phyloP scores from a whole-genome alignment of 53 echinoderm and acorn worm genomes.

The Pentamera pediparva region DNA sequence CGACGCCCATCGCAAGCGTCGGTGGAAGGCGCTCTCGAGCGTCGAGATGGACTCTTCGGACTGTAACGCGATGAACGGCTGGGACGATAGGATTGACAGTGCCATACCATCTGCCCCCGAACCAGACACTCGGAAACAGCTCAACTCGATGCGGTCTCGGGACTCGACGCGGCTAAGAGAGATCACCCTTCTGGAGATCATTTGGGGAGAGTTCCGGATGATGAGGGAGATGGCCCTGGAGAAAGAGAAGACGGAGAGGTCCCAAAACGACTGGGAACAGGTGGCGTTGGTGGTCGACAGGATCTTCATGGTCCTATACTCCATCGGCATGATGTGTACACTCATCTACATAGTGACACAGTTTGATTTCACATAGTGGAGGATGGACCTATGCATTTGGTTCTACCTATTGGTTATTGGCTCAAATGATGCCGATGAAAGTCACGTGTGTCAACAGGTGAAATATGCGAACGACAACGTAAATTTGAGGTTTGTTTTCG shows the following conservation, averaged over 20 bases:
- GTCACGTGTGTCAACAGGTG: too few relatives aligned
- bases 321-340: constrained; percentile 82
- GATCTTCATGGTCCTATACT: constrained; percentile 80
- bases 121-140: constrained; percentile 33
- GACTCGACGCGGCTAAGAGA: constrained; percentile 55
- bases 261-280: constrained; percentile 87
- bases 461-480: too few relatives aligned
- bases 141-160: constrained; percentile 7
- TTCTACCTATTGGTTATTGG: too few relatives aligned
- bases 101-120: constrained; percentile 26
- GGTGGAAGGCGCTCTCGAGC: constrained; percentile 35
- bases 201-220: constrained; percentile 81
- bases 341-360: constrained; percentile 71
- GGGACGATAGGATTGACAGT: constrained; percentile 43
- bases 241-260: constrained; percentile 47
- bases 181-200: constrained; percentile 56
- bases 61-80: constrained; percentile 38
- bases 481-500: too few relatives aligned
- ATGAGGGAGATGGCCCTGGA: constrained; percentile 53
- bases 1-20: constrained; percentile 30
- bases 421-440: too few relatives aligned
- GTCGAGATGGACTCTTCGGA: constrained; percentile 55
- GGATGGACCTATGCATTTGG: too few relatives aligned
- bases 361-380: constrained; percentile 41
- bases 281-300: constrained; percentile 89